Base-by-base conservation (phyloP, 2,113 vertebrate species). In the Cottus gobio region DNA sequence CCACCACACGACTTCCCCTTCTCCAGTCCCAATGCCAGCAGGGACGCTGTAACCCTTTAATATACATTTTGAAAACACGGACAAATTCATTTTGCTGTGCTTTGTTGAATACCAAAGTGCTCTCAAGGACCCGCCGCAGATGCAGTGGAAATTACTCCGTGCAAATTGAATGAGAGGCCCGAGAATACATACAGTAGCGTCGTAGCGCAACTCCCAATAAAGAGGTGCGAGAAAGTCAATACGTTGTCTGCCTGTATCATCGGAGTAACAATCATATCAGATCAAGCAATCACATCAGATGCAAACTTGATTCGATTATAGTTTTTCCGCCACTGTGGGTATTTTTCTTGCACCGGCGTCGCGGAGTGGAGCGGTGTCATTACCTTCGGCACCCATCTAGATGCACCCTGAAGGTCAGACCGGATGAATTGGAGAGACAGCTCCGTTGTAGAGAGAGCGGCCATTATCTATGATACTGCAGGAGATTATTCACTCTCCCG, bases 371-470 rank as follows among this genome's bases (percentile, higher is more conserved):
- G 80, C 68, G 3, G 44, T 88, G 87, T 86, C 89, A 91, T 92
- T 92, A 92, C 82, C 80, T 86, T 83, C 68, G 7, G 76, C 83
- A 82, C 87, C 89, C 89, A 91, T 93, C 86, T 80, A 79, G 85
- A 89, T 91, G 88, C 88, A 91, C 83, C 75, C 84, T 87, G 89
- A 93, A 94, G 92, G 92, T 93, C 91, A 92, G 82, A 72, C 56
- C 74, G 87, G 88, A 93, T 91, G 85, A 92, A 92, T 90, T 85
- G 85, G 82, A 90, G 87, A 89, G 89, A 87, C 72, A 74, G 79
- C 82, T 82, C 72, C 71, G 80, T 92, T 86, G 83, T 85, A 79
- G 84, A 87, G 84, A 87, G 77, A 82, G 86, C 68, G 56, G 84
- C 89, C 85, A 89, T 92, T 92, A 92, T 74, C 86, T 83, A 77